Conservation (phyloP, 2,888 invertebrate genomes). For the Elmis aenea region DNA sequence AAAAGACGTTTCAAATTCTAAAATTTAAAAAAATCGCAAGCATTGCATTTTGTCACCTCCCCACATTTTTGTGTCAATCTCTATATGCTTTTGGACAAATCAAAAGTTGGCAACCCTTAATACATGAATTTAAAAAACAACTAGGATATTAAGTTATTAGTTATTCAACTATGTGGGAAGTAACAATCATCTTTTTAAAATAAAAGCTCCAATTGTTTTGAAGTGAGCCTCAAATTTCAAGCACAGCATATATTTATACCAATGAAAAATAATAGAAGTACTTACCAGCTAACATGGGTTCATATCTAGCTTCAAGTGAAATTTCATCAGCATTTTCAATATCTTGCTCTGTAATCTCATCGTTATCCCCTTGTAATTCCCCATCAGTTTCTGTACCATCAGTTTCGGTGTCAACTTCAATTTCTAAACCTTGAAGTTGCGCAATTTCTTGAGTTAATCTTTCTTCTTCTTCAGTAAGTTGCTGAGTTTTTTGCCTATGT, state of each 20-base stretch:
- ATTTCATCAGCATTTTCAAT: slow-evolving; percentile 38
- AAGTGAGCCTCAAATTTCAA: not conserved
- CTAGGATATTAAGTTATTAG: too few relatives aligned
- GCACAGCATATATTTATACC: not conserved
- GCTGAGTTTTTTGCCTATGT: slow-evolving; percentile 61
- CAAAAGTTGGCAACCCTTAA: too few relatives aligned
- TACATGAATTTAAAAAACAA: too few relatives aligned
- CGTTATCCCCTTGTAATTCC: slow-evolving; percentile 51
- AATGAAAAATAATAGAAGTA: slow-evolving; percentile 3
- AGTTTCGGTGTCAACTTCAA: slow-evolving; percentile 75
- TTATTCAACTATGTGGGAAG: too few relatives aligned
- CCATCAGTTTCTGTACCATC: slow-evolving; percentile 74
- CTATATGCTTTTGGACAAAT: too few relatives aligned
- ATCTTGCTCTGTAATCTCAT: slow-evolving; percentile 28
- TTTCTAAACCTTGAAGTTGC: slow-evolving; percentile 66
- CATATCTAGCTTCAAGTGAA: slow-evolving; percentile 63
- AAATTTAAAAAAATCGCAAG: too few relatives aligned
- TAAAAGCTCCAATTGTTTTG: too few relatives aligned
- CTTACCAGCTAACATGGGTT: slow-evolving; percentile 60
- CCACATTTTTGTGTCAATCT: too few relatives aligned
- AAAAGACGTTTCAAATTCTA: too few relatives aligned
- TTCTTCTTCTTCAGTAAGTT: slow-evolving; percentile 71
- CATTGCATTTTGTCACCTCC: too few relatives aligned
- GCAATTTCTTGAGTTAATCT: slow-evolving; percentile 69
- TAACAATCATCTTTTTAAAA: too few relatives aligned